Evolutionary conservation across 2,797 vertebrate genomes (phyloP).

Genomic region (Periparus ater): DNA sequence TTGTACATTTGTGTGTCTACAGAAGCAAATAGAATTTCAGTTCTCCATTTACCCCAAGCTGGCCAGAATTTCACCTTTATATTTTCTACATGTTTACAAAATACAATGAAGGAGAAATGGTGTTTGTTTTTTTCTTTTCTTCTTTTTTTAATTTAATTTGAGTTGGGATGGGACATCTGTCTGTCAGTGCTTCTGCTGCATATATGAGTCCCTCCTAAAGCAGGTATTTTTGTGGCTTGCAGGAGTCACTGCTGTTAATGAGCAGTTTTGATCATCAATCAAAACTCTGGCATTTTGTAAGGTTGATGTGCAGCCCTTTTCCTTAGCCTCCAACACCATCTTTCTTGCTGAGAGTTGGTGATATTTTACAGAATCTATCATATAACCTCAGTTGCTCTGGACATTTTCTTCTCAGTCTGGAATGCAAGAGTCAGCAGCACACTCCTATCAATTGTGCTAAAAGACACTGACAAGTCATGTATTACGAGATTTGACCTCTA

Average conservation of each 20-base stretch:
- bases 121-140: fast-evolving
- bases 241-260: conserved; percentile 6
- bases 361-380: conserved; percentile 53
- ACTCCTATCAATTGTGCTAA: conserved; percentile 65
- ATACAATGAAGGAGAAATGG: background rate
- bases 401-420: conserved; percentile 56
- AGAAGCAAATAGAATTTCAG: background rate
- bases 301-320: conserved; percentile 47
- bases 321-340: conserved; percentile 34
- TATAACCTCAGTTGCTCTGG: conserved; percentile 53
- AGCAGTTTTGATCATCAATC: background rate
- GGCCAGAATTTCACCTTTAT: background rate
- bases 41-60: background rate
- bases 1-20: background rate
- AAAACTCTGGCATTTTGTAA: conserved; percentile 8
- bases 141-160: background rate
- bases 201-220: background rate
- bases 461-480: conserved; percentile 67
- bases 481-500: conserved; percentile 66
- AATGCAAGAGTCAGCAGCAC: conserved; percentile 64
- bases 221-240: background rate
- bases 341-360: conserved; percentile 49
- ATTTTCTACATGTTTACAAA: background rate
- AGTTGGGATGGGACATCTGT: background rate
- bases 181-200: background rate